Base-by-base conservation (phyloP, 2,797 vertebrate species). In the Arctocebus calabarensis region DNA sequence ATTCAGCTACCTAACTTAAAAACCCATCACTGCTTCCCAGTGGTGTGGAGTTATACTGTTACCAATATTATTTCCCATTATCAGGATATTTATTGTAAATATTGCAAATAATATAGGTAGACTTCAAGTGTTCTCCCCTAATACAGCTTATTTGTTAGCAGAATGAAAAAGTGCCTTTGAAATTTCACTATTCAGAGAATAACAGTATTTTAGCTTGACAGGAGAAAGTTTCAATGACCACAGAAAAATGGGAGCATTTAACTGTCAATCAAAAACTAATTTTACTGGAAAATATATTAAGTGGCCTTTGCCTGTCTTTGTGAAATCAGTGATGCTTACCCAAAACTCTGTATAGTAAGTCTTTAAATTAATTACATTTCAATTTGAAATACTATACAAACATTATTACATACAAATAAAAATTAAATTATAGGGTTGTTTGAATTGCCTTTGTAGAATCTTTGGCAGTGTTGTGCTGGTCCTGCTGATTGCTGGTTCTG, bases 381-480 rank as follows among this genome's bases (percentile, higher is more conserved):
- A 92, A 93, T 96, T 97, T 84, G 91, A 89, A 90, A 95, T 97
- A 83, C 20, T 82, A 95, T 0, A 25, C 59, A 97, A 94, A 95
- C 73, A 88, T 97, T 95, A 94, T 81, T 90, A 94, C 95, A 95
- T 97, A 94, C 96, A 88, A 93, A 96, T 87, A 92, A 96, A 97
- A 94, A 84, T 84, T 66, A 79, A 97, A 74, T 94, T 97, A 88
- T 16, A 17, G 32, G 32, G 78, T 97, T 96, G 79, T 57, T 95
- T 96, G 77, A 94, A 87, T 84, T 90, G 84, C 52, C 94, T 97
- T 96, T 97, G 90, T 97, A 96, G 62, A 66, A 40, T 91, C 68
- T 95, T 83, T 95, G 96, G 91, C 85, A 97, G 64, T 97, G 62
- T 97, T 98, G 91, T 96, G 92, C 88, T 96, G 77, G 85, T 92